Conservation (phyloP, 2,797 vertebrate genomes). For the Cuniculus paca region DNA sequence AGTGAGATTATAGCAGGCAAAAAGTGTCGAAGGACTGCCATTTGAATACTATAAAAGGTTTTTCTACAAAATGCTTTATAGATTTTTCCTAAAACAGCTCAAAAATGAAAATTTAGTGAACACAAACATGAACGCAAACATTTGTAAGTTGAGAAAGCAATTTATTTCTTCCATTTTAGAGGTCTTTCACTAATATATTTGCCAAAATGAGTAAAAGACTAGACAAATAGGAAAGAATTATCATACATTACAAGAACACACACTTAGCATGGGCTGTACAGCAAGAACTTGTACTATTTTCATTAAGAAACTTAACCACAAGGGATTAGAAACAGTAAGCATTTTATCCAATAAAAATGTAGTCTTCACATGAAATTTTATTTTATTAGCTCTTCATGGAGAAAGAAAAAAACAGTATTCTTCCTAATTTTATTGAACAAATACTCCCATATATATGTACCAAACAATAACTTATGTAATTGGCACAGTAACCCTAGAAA, state of each 20-base stretch:
- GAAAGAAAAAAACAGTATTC: conserved; percentile 13
- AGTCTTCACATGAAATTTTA: neutral
- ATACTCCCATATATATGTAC: neutral
- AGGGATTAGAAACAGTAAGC: neutral
- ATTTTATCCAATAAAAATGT: conserved; percentile 53
- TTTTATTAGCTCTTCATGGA: neutral
- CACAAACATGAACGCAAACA: conserved; percentile 42
- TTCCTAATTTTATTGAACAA: conserved; percentile 28
- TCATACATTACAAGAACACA: neutral
- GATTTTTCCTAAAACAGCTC: conserved; percentile 1
- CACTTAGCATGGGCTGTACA: neutral
- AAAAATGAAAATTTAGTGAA: conserved; percentile 29
- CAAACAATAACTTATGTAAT: conserved; percentile 49
- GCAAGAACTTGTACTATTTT: conserved; percentile 30
- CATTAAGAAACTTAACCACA: neutral
- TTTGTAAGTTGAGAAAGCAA: conserved; percentile 2
- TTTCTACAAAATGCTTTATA: conserved; percentile 49
- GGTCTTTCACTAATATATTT: neutral
- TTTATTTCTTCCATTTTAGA: conserved; percentile 34
- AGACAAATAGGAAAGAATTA: neutral
- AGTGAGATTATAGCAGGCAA: conserved; percentile 41
- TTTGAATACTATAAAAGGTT: conserved; percentile 4
- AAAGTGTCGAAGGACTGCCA: neutral
- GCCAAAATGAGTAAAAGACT: conserved; percentile 17
- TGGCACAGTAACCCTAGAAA: neutral